These are phyloP conservation scores for Heliangelus exortis DNA, from an alignment of 2,797 vertebrate species.

Conservation along the genomic window DNA sequence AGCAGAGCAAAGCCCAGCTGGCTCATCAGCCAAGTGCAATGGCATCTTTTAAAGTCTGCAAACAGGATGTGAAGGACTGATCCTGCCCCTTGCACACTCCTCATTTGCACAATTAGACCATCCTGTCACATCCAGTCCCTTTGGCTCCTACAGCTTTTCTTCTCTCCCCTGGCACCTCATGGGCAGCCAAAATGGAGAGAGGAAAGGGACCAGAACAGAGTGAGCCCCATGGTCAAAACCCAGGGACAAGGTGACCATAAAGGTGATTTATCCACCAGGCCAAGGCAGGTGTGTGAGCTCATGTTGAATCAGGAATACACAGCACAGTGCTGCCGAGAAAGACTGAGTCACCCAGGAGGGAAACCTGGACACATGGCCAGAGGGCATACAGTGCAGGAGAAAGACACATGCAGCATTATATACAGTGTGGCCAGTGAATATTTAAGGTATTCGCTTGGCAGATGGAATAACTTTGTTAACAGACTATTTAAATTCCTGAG, in stretches of 20 bases:
- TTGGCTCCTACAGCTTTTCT: rapidly evolving
- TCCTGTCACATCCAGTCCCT: background rate
- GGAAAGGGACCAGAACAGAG: background rate
- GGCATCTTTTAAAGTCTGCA: background rate
- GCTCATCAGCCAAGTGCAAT: background rate
- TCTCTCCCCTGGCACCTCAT: rapidly evolving
- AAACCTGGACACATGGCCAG: rapidly evolving
- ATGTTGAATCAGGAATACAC: rapidly evolving
- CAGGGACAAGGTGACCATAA: background rate
- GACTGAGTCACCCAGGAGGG: background rate
- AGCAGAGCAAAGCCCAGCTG: background rate
- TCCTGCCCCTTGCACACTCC: background rate
- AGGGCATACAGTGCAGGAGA: rapidly evolving
- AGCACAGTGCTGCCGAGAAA: rapidly evolving
- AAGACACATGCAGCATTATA: background rate
- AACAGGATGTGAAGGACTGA: background rate
- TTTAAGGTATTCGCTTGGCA: conserved; percentile 68
- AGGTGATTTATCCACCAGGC: background rate
- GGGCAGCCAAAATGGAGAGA: rapidly evolving
- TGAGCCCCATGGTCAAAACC: rapidly evolving
- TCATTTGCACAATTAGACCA: background rate
- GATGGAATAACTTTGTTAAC: conserved; percentile 78
- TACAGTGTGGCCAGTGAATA: background rate
- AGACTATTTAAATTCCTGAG: conserved; percentile 77
- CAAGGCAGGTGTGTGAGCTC: background rate